phyloP scores from a whole-genome alignment of 2,797 vertebrate species.

The Agapornis canus region DNA sequence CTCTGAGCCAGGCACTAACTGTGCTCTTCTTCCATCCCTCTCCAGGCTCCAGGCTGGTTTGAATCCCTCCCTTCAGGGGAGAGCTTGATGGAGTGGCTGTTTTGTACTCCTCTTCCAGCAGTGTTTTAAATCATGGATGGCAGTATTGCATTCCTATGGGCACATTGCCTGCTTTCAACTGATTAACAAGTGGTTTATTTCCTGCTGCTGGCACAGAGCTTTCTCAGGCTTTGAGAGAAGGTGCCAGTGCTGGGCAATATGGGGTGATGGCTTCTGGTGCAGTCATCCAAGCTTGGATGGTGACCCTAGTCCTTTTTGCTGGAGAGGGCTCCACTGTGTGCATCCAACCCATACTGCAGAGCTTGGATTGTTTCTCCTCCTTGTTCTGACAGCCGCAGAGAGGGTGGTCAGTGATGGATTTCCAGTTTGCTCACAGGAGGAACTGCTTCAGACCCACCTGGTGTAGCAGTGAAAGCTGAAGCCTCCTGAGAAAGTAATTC shows the following conservation, averaged over 20 bases:
- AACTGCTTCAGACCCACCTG: constrained; percentile 75
- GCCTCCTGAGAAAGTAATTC: constrained; percentile 84
- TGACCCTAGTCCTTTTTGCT: background rate
- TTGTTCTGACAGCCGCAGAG: background rate
- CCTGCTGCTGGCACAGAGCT: background rate
- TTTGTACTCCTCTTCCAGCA: background rate
- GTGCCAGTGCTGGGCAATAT: background rate
- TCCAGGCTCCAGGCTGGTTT: background rate
- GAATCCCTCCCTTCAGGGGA: background rate
- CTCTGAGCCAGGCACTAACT: background rate
- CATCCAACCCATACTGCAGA: background rate
- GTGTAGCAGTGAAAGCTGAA: constrained; percentile 80
- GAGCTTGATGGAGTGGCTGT: background rate
- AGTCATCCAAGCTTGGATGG: background rate
- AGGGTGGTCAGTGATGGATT: background rate
- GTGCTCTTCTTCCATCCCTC: background rate
- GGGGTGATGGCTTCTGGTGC: background rate
- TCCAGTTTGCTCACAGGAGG: constrained; percentile 67
- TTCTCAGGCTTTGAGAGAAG: background rate
- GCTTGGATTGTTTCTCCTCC: background rate
- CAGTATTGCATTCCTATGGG: background rate
- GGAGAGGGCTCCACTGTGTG: background rate
- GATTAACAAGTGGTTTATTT: background rate
- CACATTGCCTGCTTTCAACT: background rate
- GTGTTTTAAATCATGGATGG: background rate